Evolutionary conservation across 1,140 invertebrate species (phyloP), one percentile per base, ranked within the genome.

Genomic region (Diorhabda elongata): DNA sequence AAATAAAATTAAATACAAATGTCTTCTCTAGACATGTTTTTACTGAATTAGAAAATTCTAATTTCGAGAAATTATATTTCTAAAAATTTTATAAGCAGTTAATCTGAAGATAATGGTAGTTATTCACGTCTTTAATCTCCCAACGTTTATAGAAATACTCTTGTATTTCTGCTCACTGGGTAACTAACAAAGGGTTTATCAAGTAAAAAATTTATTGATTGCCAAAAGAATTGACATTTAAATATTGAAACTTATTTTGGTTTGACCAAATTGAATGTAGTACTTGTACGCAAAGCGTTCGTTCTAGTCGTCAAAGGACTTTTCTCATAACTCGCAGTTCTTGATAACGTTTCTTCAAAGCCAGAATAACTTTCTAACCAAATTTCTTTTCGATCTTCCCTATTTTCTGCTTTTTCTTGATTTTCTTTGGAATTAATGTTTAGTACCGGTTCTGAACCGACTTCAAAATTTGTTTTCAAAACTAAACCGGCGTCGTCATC

Each of bases 241-340:
- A 26, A 26, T 26, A 26, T 26, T 26, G 26, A 26, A 26, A 26
- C 26, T 52, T 52, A 52, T 43, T 59, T 67, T 3, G 65, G 78
- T 74, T 77, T 79, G 4, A 81, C 77, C 72, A 81, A 77, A 74
- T 81, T 79, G 69, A 81, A 81, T 7, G 79, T 76, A 59, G 77
- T 79, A 42, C 71, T 77, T 42, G 74, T 76, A 42, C 78, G 64
- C 61, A 81, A 69, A 8, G 78, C 78, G 61, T 80, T 75, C 7
- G 80, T 79, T 44, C 80, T 67, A 44, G 74, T 69, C 8, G 74
- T 80, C 58, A 80, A 70, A 42, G 74, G 73, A 57, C 68, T 72
- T 42, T 75, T 8, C 61, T 58, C 6, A 62, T 5, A n/a, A 67
- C 64, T 11, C 61, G 64, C 44, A 62, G 76, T 75, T 58, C 77